phyloP scores from a whole-genome alignment of 2,888 invertebrate species.

The Acleris cristana region DNA sequence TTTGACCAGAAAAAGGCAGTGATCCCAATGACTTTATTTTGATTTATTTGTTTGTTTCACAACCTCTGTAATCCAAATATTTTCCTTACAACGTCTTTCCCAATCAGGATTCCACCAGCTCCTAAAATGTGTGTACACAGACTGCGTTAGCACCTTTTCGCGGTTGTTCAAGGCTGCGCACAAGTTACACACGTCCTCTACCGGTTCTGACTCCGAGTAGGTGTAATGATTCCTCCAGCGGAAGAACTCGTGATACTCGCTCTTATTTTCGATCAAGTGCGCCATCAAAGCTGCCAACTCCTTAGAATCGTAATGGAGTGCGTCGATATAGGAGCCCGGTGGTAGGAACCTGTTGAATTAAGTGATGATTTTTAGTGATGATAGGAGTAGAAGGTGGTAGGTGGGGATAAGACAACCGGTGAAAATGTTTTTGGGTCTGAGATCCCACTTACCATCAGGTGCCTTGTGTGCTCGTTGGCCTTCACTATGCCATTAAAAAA shows the following conservation, averaged over 20 bases:
- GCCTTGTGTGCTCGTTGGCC: too few relatives aligned
- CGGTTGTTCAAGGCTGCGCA: conserved; percentile 62
- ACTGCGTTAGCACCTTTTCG: conserved; percentile 43
- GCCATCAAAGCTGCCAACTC: conserved; percentile 58
- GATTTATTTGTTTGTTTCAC: too few relatives aligned
- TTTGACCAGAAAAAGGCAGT: too few relatives aligned
- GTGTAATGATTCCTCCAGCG: conserved; percentile 60
- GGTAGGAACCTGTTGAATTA: conserved; percentile 67
- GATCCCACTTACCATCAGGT: too few relatives aligned
- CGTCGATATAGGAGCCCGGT: conserved; percentile 68
- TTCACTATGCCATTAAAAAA: too few relatives aligned
- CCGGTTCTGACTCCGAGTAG: conserved; percentile 49
- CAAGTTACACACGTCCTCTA: conserved; percentile 60
- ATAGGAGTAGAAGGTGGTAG: too few relatives aligned
- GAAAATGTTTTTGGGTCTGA: too few relatives aligned
- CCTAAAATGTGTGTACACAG: conserved; percentile 58
- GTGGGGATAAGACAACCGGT: too few relatives aligned
- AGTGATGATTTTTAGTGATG: too few relatives aligned
- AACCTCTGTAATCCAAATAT: conserved; percentile 14
- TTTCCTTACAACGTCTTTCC: conserved; percentile 15
- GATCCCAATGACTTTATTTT: too few relatives aligned
- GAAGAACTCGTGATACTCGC: conserved; percentile 58
- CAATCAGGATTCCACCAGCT: conserved; percentile 65
- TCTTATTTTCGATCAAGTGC: conserved; percentile 51
- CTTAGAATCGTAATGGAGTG: conserved; percentile 43